These are phyloP conservation scores for Nothoprocta perdicaria DNA, from an alignment of 2,113 vertebrate species.

Conservation along the genomic window DNA sequence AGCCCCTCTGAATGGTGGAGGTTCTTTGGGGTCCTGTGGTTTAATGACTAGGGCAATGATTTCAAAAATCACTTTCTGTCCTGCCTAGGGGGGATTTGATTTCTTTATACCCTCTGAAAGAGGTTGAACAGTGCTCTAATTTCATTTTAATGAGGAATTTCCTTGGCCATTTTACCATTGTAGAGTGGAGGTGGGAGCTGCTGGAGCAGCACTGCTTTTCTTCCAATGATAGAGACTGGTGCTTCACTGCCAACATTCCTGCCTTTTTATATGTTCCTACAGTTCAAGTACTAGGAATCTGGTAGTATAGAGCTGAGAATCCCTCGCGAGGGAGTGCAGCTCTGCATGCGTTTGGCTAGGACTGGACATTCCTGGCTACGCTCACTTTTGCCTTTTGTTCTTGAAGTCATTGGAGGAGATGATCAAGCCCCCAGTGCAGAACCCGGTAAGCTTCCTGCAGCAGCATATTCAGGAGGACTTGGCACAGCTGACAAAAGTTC, in stretches of 20 bases:
- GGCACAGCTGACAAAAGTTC: conserved; percentile 79
- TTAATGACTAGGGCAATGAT: background rate
- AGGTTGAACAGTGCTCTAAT: background rate
- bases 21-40: background rate
- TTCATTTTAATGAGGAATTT: background rate
- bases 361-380: rapidly evolving
- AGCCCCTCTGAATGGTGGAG: background rate
- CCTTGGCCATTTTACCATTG: background rate
- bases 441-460: conserved; percentile 79
- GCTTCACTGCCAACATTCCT: background rate
- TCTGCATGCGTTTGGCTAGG: background rate
- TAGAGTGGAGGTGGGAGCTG: background rate
- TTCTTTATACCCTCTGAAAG: background rate
- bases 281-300: background rate
- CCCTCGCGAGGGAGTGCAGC: background rate
- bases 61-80: background rate
- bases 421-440: conserved; percentile 78
- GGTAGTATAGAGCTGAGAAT: background rate
- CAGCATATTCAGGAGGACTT: conserved; percentile 84
- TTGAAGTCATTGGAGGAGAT: conserved; percentile 76
- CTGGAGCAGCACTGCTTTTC: background rate
- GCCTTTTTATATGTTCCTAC: background rate
- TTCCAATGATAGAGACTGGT: background rate
- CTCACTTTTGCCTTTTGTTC: background rate
- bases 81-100: background rate